A percentile compares a stretch with the other conserved stretches of the same genome.
Evolutionary conservation across 2,113 vertebrate genomes (phyloP).

Genomic region (Trachemys scripta): DNA sequence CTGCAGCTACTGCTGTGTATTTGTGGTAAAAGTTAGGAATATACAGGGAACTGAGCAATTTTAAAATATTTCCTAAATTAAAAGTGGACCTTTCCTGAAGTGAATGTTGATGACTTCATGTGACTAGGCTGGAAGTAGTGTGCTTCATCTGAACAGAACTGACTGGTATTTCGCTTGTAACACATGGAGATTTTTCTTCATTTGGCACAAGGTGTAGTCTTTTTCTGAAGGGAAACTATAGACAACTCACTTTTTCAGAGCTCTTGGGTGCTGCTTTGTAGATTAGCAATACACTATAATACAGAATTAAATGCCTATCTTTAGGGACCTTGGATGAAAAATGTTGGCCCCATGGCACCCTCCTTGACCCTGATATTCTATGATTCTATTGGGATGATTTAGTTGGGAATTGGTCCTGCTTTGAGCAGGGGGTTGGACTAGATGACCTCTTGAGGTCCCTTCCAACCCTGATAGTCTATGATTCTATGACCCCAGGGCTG

Average conservation of each 20-base stretch:
- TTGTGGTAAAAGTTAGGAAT: conserved; percentile 37
- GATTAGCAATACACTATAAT: background rate
- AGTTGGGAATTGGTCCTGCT: no score
- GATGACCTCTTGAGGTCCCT: no score
- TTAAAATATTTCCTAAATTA: background rate
- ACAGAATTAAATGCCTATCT: background rate
- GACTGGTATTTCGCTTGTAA: fast-evolving
- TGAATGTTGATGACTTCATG: fast-evolving
- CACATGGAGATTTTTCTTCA: background rate
- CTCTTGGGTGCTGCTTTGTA: background rate
- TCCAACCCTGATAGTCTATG: no score
- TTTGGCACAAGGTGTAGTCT: background rate
- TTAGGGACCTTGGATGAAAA: background rate
- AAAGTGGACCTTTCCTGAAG: background rate
- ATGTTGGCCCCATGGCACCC: background rate
- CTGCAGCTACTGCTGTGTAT: background rate
- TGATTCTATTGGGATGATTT: no score
- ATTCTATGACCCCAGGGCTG: background rate
- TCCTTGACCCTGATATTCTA: background rate
- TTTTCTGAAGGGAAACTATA: background rate
- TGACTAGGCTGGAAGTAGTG: background rate
- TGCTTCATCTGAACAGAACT: background rate
- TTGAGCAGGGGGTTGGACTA: no score
- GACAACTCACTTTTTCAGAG: background rate
- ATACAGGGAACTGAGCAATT: background rate